Conservation (phyloP, 2,113 vertebrate genomes). For the Neotoma lepida region DNA sequence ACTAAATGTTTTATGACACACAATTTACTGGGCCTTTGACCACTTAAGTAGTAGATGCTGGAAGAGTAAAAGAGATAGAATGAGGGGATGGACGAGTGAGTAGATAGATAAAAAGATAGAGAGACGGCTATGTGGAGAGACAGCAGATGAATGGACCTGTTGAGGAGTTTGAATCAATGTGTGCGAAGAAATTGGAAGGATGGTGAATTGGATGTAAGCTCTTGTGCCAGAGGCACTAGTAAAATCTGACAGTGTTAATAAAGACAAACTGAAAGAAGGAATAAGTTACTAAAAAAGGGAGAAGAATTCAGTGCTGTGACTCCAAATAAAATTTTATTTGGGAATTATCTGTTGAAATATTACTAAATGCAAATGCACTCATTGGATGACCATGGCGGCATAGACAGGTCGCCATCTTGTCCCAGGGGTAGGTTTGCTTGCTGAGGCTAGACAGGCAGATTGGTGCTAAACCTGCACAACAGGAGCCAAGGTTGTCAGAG, state of each 20-base stretch:
- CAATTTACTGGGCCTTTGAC: background rate
- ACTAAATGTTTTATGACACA: conserved; percentile 33
- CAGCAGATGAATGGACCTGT: background rate
- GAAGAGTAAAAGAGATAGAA: background rate
- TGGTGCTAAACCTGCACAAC: background rate
- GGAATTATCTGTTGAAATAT: conserved; percentile 28
- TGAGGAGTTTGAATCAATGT: background rate
- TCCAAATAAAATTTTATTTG: conserved; percentile 13
- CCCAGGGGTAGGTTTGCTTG: background rate
- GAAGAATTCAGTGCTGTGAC: background rate
- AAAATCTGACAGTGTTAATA: conserved; percentile 50
- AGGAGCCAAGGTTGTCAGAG: background rate
- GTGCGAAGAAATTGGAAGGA: conserved; percentile 4
- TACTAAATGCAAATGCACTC: background rate
- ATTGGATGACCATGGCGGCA: background rate
- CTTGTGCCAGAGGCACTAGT: conserved; percentile 9
- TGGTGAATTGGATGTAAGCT: conserved; percentile 30
- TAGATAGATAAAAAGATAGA: background rate
- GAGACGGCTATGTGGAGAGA: background rate
- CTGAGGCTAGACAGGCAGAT: background rate
- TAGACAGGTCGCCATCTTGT: background rate
- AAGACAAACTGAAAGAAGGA: conserved; percentile 52
- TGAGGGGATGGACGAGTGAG: background rate
- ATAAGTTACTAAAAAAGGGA: conserved; percentile 35
- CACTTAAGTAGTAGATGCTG: background rate